Percentiles rank a stretch among this genome's conserved stretches.
These are phyloP conservation scores for Melipona bicolor DNA, from an alignment of 2,888 invertebrate genomes.

Conservation along the genomic window DNA sequence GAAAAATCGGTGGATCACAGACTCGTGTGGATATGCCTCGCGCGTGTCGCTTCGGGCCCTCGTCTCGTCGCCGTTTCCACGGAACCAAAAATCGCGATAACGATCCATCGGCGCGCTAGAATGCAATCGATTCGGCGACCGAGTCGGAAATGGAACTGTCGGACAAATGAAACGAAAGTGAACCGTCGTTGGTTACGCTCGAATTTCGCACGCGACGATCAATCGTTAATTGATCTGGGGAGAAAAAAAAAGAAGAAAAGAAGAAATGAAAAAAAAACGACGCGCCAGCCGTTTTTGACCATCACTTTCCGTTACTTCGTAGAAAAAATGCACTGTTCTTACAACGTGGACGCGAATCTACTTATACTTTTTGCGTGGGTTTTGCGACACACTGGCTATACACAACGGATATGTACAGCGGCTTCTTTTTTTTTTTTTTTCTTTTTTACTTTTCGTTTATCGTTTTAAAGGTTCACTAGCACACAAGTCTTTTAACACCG, in stretches of 20 bases:
- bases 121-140: not conserved
- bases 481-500: slow-evolving; percentile 51
- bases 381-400: slow-evolving; percentile 60
- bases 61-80: not conserved
- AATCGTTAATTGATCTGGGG: not conserved
- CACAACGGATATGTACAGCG: slow-evolving; percentile 72
- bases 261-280: not conserved
- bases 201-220: too few species aligned
- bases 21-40: slow-evolving; percentile 61
- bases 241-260: not conserved
- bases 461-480: slow-evolving; percentile 51
- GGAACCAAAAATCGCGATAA: not conserved
- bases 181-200: not conserved
- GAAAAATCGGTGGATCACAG: slow-evolving; percentile 62
- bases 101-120: not conserved
- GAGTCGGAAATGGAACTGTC: slow-evolving; percentile 10
- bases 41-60: slow-evolving; percentile 37
- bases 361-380: slow-evolving; percentile 56
- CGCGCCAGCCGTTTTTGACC: slow-evolving; percentile 20
- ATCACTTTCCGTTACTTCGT: slow-evolving; percentile 43
- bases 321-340: slow-evolving; percentile 51
- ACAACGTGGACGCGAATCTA: slow-evolving; percentile 56
- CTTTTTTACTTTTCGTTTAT: slow-evolving; percentile 28
- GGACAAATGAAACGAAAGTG: not conserved
- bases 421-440: slow-evolving; percentile 19